A percentile compares a stretch with the other conserved stretches of the same genome.
These are phyloP conservation scores for Philereme vetulata DNA, from an alignment of 2,888 invertebrate species.

Conservation along the genomic window DNA sequence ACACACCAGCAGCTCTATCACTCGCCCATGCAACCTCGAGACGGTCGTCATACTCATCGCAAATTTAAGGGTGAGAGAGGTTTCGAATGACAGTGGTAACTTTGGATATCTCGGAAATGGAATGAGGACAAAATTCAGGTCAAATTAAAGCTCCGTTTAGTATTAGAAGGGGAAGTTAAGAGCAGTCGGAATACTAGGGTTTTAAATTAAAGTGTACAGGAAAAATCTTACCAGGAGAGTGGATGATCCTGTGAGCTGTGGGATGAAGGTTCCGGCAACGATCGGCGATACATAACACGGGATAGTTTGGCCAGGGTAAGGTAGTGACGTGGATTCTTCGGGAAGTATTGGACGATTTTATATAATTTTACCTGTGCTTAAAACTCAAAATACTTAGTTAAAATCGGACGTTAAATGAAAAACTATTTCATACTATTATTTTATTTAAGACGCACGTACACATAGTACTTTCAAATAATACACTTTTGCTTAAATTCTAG, in stretches of 20 bases:
- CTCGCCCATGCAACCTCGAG: background rate
- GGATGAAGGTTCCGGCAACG: slow-evolving; percentile 77
- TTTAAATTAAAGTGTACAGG: slow-evolving; percentile 75
- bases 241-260: slow-evolving; percentile 80
- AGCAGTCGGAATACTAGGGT: slow-evolving; percentile 57
- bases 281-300: slow-evolving; percentile 75
- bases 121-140: slow-evolving; percentile 45
- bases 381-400: slow-evolving; percentile 41
- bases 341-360: slow-evolving; percentile 62
- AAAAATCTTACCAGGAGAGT: slow-evolving; percentile 81
- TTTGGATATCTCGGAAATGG: slow-evolving; percentile 55
- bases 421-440: slow-evolving; percentile 61
- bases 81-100: slow-evolving; percentile 20
- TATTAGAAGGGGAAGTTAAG: slow-evolving; percentile 19
- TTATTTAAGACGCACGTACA: slow-evolving; percentile 71
- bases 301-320: slow-evolving; percentile 78
- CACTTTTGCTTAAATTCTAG: slow-evolving; percentile 81
- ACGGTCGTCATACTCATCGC: background rate
- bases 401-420: slow-evolving; percentile 48
- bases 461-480: slow-evolving; percentile 61
- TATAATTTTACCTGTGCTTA: slow-evolving; percentile 60
- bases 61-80: slow-evolving; percentile 1
- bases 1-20: slow-evolving; percentile 49
- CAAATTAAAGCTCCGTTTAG: slow-evolving; percentile 33
- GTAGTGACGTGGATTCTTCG: slow-evolving; percentile 77